Base-by-base conservation (phyloP, 2,797 vertebrate species). In the Varecia variegata region DNA sequence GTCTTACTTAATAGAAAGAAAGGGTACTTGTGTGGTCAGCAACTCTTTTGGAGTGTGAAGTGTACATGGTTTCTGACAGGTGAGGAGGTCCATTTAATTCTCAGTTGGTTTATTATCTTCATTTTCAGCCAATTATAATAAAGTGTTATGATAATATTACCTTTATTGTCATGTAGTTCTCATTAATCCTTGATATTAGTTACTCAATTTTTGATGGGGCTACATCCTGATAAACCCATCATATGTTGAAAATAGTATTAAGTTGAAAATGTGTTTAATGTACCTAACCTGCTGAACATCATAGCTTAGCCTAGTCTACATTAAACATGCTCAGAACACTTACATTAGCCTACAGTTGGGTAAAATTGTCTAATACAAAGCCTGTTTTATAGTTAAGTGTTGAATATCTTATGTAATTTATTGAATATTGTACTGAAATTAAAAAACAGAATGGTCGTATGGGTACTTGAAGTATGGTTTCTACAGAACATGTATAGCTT, bases 21-120 rank as follows among this genome's bases (percentile, higher is more conserved):
- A 93, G 52, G 52, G 14, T 79, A 92, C 12, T 12, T 68, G 14
- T 71, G 21, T 81, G 40, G 38, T 84, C 18, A 94, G n/a, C 73
- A 86, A 40, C 40, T 38, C 21, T 80, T 93, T 96, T 79, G 67
- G 70, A 93, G 23, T 88, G 2, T 67, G 32, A 91, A 60, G 47
- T 89, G 18, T 82, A 74, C 15, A 52, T 60, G 68, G 60, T 96
- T 67, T 73, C 65, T 20, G 81, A 71, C 50, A 76, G 70, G 32
- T 84, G 50, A 96, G 15, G 62, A 32, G 96, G 85, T 88, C 40
- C 62, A 65, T 81, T 95, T 95, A 88, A 74, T 95, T 97, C n/a
- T 89, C 45, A 90, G 71, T 93, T 58, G 45, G 18, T 76, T 89
- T 93, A 70, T 93, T 58, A 71, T 88, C 83, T 93, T 93, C 65